Conservation (phyloP, 2,797 vertebrate genomes). For the Dallia pectoralis region DNA sequence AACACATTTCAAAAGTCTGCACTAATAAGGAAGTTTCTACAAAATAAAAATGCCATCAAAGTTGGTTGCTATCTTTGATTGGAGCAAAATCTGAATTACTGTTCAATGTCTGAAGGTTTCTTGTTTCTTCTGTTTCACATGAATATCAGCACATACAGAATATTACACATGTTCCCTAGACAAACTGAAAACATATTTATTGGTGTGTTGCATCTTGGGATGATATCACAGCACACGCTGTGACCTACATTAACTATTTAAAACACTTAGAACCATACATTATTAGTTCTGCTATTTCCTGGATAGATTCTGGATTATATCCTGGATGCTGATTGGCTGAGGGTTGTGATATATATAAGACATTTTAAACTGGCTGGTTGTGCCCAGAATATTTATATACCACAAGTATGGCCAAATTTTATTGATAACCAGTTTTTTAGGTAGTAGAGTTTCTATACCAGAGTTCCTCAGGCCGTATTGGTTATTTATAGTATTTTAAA, state of each 20-base stretch:
- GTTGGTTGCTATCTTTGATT: background rate
- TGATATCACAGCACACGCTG: background rate
- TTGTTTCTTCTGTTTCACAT: background rate
- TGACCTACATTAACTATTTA: background rate
- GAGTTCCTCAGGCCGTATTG: background rate
- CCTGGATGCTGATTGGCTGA: no score
- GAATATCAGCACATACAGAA: background rate
- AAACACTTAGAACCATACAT: no score
- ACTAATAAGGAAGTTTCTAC: background rate
- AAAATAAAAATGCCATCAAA: conserved; percentile 10
- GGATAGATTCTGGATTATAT: no score
- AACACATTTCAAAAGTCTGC: background rate
- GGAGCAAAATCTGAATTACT: background rate
- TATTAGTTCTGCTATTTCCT: no score
- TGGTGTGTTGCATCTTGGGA: background rate
- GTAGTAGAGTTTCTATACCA: no score
- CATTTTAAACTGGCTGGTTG: no score
- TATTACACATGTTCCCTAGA: background rate
- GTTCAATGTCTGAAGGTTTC: background rate
- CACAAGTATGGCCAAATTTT: no score
- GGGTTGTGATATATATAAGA: no score
- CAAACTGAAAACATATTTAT: background rate
- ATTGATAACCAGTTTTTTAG: no score
- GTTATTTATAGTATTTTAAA: background rate
- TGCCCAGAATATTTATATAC: no score